These are phyloP conservation scores for Centropus unirufus DNA, from an alignment of 2,113 vertebrate genomes.

Conservation along the genomic window DNA sequence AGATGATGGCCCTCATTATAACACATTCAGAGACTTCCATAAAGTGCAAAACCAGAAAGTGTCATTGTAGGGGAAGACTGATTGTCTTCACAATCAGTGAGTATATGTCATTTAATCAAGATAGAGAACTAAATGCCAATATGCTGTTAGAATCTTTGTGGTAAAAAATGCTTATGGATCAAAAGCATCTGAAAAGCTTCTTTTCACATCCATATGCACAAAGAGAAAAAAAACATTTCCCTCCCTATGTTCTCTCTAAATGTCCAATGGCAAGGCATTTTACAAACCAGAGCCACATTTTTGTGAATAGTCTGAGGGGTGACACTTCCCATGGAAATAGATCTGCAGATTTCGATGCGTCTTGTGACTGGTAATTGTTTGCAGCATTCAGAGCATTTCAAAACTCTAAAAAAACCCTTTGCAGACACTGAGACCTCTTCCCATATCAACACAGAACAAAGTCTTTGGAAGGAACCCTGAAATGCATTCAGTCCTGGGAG, in stretches of 20 bases:
- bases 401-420: background rate
- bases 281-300: background rate
- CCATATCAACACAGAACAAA: background rate
- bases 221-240: background rate
- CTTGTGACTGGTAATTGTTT: background rate
- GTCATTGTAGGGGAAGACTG: background rate
- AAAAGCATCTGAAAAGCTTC: background rate
- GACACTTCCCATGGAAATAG: background rate
- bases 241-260: background rate
- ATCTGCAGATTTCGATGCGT: background rate
- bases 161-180: background rate
- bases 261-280: background rate
- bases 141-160: background rate
- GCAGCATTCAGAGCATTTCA: background rate
- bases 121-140: background rate
- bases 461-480: background rate
- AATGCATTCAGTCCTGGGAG: background rate
- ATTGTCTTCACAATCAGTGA: background rate
- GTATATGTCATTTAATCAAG: conserved; percentile 16
- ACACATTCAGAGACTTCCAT: background rate
- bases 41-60: background rate
- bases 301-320: background rate
- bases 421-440: background rate
- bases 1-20: background rate
- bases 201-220: background rate